These are phyloP conservation scores for Daboia siamensis DNA, from an alignment of 2,113 vertebrate species.

Conservation along the genomic window DNA sequence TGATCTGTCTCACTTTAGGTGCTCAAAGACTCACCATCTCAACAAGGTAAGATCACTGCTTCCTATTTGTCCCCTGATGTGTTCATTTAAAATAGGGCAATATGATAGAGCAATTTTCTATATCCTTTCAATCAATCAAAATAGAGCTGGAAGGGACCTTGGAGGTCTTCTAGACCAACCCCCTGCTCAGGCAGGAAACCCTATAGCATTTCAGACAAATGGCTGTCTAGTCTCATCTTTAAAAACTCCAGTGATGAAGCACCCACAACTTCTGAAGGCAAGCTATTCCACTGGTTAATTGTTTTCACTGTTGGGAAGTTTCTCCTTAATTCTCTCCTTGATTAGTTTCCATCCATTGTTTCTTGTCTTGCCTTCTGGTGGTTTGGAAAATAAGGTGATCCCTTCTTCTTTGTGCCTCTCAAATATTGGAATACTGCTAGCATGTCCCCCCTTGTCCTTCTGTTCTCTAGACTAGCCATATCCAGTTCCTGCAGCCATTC, in stretches of 20 bases:
- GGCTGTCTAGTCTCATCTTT: background rate
- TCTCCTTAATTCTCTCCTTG: background rate
- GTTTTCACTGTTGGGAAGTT: background rate
- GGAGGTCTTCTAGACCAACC: background rate
- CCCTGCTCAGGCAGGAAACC: background rate
- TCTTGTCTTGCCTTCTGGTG: background rate
- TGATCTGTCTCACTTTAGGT: background rate
- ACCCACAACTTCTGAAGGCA: background rate
- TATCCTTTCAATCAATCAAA: background rate
- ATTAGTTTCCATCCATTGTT: background rate
- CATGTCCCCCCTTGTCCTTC: too few species aligned
- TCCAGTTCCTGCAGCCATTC: too few species aligned
- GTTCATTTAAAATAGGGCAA: background rate
- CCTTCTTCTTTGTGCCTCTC: too few species aligned
- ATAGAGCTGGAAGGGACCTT: background rate
- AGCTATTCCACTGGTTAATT: background rate
- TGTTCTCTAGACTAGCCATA: too few species aligned
- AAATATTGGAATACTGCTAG: too few species aligned
- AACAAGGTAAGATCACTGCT: background rate
- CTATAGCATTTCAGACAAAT: background rate
- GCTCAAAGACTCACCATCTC: background rate
- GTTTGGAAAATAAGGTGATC: background rate
- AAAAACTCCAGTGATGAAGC: background rate
- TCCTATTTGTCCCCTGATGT: background rate
- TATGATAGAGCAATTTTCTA: background rate